phyloP scores from a whole-genome alignment of 2,113 vertebrate genomes.

The Pogona vitticeps region DNA sequence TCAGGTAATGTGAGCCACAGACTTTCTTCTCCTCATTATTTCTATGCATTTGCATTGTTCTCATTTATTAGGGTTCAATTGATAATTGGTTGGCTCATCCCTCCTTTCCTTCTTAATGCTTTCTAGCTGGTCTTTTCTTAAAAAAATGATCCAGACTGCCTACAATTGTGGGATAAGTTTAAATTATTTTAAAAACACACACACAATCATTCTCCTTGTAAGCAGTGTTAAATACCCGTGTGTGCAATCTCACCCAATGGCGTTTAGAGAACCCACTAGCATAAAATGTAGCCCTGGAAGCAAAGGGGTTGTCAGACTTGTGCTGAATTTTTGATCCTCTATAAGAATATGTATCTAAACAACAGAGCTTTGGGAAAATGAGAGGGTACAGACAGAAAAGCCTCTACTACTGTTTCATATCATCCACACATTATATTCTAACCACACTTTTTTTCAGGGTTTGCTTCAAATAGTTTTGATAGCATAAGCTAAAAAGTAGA shows the following conservation, averaged over 20 bases:
- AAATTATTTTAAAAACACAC: no score
- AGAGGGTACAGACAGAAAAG: neutral
- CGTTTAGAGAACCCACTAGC: neutral
- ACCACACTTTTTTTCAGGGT: neutral
- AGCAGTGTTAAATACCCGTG: neutral
- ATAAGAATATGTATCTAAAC: neutral
- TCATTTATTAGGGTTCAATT: neutral
- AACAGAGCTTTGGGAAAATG: neutral
- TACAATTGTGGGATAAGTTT: neutral
- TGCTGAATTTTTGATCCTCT: neutral
- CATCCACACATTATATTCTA: neutral
- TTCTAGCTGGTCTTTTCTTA: neutral
- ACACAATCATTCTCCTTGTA: no score
- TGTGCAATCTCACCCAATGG: neutral
- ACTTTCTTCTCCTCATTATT: conserved; percentile 10
- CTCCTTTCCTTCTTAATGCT: neutral
- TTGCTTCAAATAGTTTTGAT: neutral
- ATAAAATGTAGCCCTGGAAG: neutral
- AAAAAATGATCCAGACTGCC: neutral
- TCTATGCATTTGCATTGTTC: neutral
- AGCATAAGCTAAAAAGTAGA: neutral
- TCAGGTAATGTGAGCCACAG: conserved; percentile 31
- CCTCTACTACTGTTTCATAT: neutral
- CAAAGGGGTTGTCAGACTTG: neutral
- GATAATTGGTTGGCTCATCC: neutral